phyloP scores from a whole-genome alignment of 1,140 invertebrate species.

The Drosophila nikananu region DNA sequence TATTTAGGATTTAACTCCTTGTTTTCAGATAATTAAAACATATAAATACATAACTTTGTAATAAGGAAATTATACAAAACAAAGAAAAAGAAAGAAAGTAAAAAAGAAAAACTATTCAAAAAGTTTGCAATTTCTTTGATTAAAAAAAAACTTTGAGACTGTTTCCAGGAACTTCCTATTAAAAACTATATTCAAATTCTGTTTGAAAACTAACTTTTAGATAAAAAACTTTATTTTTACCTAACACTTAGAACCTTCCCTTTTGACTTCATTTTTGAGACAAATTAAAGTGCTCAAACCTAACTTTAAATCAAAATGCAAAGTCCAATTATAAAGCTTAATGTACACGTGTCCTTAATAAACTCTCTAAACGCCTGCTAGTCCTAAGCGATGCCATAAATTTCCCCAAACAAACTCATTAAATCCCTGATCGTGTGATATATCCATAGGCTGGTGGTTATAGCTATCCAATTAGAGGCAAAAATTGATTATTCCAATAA shows the following conservation, averaged over 20 bases:
- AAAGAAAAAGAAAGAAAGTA: too few species aligned
- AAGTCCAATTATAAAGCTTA: not conserved
- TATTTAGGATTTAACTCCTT: too few species aligned
- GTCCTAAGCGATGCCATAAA: constrained; percentile 26
- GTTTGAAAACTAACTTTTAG: too few species aligned
- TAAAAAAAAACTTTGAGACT: not conserved
- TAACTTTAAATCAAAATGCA: not conserved
- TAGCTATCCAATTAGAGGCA: constrained; percentile 41
- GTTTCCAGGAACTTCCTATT: not conserved
- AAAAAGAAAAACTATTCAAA: too few species aligned
- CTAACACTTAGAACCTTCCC: not conserved
- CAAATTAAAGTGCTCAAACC: fast-evolving
- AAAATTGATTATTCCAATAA: constrained; percentile 56
- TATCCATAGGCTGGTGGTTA: constrained; percentile 33
- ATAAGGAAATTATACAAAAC: too few species aligned
- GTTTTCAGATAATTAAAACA: too few species aligned
- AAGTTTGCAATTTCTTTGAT: not conserved
- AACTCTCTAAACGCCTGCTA: not conserved
- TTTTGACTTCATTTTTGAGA: fast-evolving
- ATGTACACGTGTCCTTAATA: constrained; percentile 25
- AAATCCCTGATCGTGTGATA: constrained; percentile 23
- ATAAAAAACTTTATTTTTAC: not conserved
- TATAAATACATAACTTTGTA: too few species aligned
- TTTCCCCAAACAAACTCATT: constrained; percentile 20
- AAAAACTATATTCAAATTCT: not conserved